Conservation (phyloP, 2,888 invertebrate species). For the Archips xylosteana region DNA sequence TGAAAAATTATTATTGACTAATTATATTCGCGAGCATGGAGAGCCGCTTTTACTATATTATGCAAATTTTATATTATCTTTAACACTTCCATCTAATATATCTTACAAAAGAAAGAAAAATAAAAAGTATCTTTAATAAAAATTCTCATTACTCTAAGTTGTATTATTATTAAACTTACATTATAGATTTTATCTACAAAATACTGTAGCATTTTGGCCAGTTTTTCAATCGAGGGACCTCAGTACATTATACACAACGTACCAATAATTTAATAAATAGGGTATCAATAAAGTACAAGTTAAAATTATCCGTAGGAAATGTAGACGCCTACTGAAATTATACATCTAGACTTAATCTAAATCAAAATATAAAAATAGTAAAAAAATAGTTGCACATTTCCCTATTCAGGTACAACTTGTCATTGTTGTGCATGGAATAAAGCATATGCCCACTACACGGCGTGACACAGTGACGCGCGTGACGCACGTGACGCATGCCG, state of each 20-base stretch:
- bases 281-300: conserved; percentile 76
- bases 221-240: conserved; percentile 79
- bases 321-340: conserved; percentile 63
- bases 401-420: conserved; percentile 72
- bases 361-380: conserved; percentile 86
- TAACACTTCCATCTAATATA: conserved; percentile 86
- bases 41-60: conserved; percentile 89
- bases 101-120: conserved; percentile 85
- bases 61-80: conserved; percentile 88
- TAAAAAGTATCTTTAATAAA: conserved; percentile 84
- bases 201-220: conserved; percentile 81
- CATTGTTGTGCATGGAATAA: conserved; percentile 73
- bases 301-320: conserved; percentile 72
- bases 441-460: conserved; percentile 44
- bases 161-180: conserved; percentile 83
- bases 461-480: conserved; percentile 35
- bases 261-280: conserved; percentile 73
- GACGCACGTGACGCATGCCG: conserved; percentile 35
- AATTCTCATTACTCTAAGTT: conserved; percentile 84
- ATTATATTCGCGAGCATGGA: conserved; percentile 89
- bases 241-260: conserved; percentile 63
- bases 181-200: conserved; percentile 86
- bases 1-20: conserved; percentile 94
- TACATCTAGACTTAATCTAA: conserved; percentile 82
- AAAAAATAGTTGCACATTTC: conserved; percentile 83